Evolutionary conservation across 2,797 vertebrate genomes (phyloP).

Genomic region (Remorina albescens): DNA sequence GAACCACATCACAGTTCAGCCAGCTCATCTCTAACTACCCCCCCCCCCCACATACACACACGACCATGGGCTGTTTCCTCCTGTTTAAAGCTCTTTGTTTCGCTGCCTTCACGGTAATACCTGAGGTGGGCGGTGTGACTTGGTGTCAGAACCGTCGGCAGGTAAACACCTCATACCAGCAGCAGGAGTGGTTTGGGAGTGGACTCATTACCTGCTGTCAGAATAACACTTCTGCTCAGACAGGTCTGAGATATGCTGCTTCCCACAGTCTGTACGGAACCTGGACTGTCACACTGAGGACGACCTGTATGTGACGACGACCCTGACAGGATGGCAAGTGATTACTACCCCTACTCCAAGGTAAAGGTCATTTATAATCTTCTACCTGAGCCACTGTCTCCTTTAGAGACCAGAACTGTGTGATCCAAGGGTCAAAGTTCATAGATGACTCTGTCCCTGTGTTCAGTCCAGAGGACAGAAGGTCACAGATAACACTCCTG

Average conservation of each 20-base stretch:
- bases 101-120: neutral
- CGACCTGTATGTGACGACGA: too few species aligned
- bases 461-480: neutral
- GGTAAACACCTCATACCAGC: constrained; percentile 80
- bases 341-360: constrained; percentile 75
- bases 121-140: constrained; percentile 32
- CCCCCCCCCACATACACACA: too few species aligned
- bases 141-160: constrained; percentile 37
- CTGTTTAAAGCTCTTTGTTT: neutral
- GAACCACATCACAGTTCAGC: too few species aligned
- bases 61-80: too few species aligned
- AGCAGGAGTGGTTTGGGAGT: constrained; percentile 81
- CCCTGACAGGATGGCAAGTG: constrained; percentile 50
- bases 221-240: constrained; percentile 64
- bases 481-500: neutral
- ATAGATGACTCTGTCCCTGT: neutral
- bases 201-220: constrained; percentile 64
- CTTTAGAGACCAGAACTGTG: too few species aligned
- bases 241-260: constrained; percentile 57
- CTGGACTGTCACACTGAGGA: neutral
- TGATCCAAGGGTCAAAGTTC: too few species aligned
- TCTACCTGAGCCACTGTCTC: neutral
- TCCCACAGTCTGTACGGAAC: neutral
- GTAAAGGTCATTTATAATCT: constrained; percentile 60
- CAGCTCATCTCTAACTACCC: too few species aligned